A percentile compares a stretch with the other conserved stretches of the same genome.
Evolutionary conservation across 1,140 invertebrate genomes (phyloP).

Genomic region (Drosophila pseudoobscura): DNA sequence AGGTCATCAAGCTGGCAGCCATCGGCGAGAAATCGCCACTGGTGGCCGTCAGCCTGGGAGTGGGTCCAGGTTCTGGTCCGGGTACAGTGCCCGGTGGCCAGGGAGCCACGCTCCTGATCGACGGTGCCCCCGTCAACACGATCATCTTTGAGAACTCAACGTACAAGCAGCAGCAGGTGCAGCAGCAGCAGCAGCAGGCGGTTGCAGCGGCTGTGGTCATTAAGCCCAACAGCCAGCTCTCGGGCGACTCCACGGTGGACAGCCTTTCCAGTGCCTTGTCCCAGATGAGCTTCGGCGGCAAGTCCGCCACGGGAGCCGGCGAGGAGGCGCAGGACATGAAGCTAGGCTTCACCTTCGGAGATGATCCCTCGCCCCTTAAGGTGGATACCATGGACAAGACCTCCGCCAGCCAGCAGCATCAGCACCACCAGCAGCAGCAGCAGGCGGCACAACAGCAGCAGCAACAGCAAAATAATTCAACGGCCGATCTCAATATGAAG

Average conservation of each 20-base stretch:
- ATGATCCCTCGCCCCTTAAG: slow-evolving; percentile 82
- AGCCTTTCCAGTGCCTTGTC: slow-evolving; percentile 83
- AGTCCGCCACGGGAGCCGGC: slow-evolving; percentile 84
- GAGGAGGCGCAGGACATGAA: slow-evolving; percentile 94
- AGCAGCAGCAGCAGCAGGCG: slow-evolving; percentile 84
- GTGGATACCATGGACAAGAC: slow-evolving; percentile 54
- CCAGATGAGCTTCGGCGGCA: slow-evolving; percentile 84
- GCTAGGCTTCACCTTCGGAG: slow-evolving; percentile 89
- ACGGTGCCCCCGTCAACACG: slow-evolving; percentile 90
- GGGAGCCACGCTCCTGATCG: slow-evolving; percentile 38
- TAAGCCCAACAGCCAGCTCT: slow-evolving; percentile 39
- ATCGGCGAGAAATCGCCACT: slow-evolving; percentile 57
- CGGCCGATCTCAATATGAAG: slow-evolving; percentile 95
- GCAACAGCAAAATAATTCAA: slow-evolving; percentile 86
- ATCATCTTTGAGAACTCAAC: slow-evolving; percentile 97
- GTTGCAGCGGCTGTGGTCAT: slow-evolving; percentile 40
- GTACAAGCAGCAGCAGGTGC: slow-evolving; percentile 88
- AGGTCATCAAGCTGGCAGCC: slow-evolving; percentile 53
- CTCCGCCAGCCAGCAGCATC: slow-evolving; percentile 53
- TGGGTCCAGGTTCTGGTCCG: slow-evolving; percentile 9
- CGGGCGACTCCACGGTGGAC: slow-evolving; percentile 53
- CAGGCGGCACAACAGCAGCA: slow-evolving; percentile 50
- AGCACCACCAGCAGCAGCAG: slow-evolving; percentile 56
- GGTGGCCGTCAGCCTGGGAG: slow-evolving; percentile 47
- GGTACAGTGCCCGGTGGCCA: background rate